phyloP scores from a whole-genome alignment of 2,888 invertebrate genomes.

The Diploptera punctata region DNA sequence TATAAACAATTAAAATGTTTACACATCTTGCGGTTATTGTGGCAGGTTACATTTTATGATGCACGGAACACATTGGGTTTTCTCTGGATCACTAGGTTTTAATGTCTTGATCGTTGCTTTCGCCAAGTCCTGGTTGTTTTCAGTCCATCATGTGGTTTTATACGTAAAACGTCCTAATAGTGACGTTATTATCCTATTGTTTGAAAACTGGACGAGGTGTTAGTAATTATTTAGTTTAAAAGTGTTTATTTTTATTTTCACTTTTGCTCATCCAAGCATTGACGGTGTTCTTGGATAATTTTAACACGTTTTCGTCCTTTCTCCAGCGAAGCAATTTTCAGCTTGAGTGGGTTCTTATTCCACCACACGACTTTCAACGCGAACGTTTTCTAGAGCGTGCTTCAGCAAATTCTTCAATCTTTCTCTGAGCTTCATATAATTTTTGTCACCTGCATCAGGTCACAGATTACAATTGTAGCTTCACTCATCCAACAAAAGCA shows the following conservation, averaged over 20 bases:
- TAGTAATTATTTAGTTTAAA: not conserved
- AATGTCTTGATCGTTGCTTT: too few relatives aligned
- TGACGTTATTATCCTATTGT: too few relatives aligned
- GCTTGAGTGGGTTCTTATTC: not conserved
- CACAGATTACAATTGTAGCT: too few relatives aligned
- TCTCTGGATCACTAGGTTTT: too few relatives aligned
- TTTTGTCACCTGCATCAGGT: not conserved
- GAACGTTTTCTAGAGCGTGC: conserved; percentile 12
- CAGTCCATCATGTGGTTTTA: too few relatives aligned
- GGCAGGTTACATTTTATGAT: too few relatives aligned
- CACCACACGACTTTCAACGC: not conserved
- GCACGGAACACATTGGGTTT: too few relatives aligned
- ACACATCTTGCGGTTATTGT: too few relatives aligned
- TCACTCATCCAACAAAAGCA: too few relatives aligned
- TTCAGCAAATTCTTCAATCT: conserved; percentile 6
- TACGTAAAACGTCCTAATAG: too few relatives aligned
- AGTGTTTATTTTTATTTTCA: not conserved
- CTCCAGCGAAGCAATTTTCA: not conserved
- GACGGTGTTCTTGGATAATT: not conserved
- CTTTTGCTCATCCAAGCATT: conserved; percentile 15
- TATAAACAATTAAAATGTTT: too few relatives aligned
- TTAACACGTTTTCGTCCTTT: conserved; percentile 3
- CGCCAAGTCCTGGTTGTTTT: too few relatives aligned
- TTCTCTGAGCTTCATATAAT: not conserved
- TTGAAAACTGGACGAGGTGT: not conserved